Percentiles rank a stretch among this genome's conserved stretches.
These are phyloP conservation scores for Mugil cephalus DNA, from an alignment of 2,113 vertebrate species.

Conservation along the genomic window DNA sequence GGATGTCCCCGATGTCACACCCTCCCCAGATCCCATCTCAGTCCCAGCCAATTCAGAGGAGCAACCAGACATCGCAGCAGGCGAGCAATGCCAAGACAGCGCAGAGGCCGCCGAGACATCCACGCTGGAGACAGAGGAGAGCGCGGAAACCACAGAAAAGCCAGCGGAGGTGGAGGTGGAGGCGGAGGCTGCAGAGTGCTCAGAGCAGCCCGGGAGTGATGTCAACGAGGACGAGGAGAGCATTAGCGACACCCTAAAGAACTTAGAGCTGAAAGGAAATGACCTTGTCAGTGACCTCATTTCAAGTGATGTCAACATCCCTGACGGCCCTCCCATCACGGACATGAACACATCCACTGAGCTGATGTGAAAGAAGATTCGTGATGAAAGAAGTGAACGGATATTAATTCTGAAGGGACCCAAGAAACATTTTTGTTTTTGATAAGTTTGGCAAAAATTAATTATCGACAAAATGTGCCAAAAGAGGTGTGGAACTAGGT, in stretches of 20 bases:
- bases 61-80: constrained; percentile 12
- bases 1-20: constrained; percentile 14
- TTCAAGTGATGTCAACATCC: constrained; percentile 49
- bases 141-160: constrained; percentile 40
- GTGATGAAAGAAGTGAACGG: constrained; percentile 12
- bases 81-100: constrained; percentile 18
- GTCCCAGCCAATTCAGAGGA: constrained; percentile 22
- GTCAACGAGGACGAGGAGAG: constrained; percentile 49
- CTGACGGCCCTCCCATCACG: constrained; percentile 42
- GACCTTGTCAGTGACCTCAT: constrained; percentile 66
- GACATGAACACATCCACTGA: constrained; percentile 54
- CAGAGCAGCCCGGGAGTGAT: constrained; percentile 52
- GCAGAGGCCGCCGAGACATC: constrained; percentile 25
- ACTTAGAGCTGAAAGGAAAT: constrained; percentile 61
- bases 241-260: constrained; percentile 55
- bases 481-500: constrained; percentile 3
- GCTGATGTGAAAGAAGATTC: constrained; percentile 60
- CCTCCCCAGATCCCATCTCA: constrained; percentile 7
- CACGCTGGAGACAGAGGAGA: constrained; percentile 27
- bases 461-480: too few species aligned
- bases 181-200: constrained; percentile 37
- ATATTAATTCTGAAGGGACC: constrained; percentile 39
- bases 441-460: too few species aligned
- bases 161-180: constrained; percentile 17
- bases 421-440: constrained; percentile 25